Evolutionary conservation across 1,140 invertebrate species (phyloP), one percentile per base, ranked within the genome.

Genomic region (Whitmania pigra): DNA sequence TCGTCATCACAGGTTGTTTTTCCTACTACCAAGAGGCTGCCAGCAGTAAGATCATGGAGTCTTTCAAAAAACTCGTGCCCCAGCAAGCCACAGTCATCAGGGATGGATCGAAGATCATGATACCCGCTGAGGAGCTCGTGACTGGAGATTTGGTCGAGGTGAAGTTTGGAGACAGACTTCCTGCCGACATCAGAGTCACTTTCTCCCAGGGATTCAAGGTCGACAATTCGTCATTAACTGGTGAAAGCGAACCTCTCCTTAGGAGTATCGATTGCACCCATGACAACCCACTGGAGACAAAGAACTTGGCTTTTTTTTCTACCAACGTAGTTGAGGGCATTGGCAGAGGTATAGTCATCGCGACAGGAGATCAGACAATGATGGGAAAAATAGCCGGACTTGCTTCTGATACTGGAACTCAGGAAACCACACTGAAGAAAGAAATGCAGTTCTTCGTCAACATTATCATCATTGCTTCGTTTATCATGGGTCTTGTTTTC

Each of bases 371-470:
- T 84, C 72, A 92, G 79, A 98, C 96, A 75, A 93, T 95, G n/a
- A 97, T 98, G 93, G 95, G 95, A 77, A 88, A 94, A 80, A 98
- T 98, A 84, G 95, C 95, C 78, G 94, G 94, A 79, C 84, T 98
- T 73, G 93, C 94, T 27, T 96, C 94, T 67, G 93, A 93, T 77
- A 85, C 97, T 78, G 92, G 96, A 77, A 95, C 92, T 78, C 93
- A 93, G 68, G 91, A 97, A 81, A 98, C 95, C 0, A 94, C 95
- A 73, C 97, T 98, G 80, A 93, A 93, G 74, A 94, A 93, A 84
- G 94, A 98, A 86, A 98, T 98, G 78, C 91, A 92, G 78, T 94
- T 97, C 85, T 99, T 99, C 86, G 98, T 99, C 82, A 94, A 97
- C 80, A 85, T 99, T 75, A 98, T 99, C 81, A 72, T 57, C 54